phyloP scores from a whole-genome alignment of 2,888 invertebrate species.

The Cataglyphis cursor region DNA sequence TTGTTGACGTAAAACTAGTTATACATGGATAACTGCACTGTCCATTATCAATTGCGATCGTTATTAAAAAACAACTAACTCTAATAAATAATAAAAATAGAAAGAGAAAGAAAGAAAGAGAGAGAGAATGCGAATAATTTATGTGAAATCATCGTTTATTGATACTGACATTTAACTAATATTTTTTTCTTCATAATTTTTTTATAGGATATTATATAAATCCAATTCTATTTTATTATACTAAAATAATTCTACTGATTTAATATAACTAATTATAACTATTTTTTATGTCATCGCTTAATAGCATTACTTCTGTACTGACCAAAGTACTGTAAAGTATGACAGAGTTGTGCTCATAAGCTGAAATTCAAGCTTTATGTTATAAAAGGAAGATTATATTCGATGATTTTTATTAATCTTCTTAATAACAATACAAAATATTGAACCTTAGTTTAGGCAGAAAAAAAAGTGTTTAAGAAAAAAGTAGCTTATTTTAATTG shows the following conservation, averaged over 20 bases:
- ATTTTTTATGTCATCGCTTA: not conserved
- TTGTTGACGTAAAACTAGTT: not conserved
- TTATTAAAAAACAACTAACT: not conserved
- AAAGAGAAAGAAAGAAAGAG: too few relatives aligned
- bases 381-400: not conserved
- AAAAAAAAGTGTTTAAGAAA: not conserved
- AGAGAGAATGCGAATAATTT: not conserved
- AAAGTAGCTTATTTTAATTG: not conserved
- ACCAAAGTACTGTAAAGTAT: constrained; percentile 48
- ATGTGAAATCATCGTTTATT: not conserved
- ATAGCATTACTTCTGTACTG: constrained; percentile 12
- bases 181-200: not conserved
- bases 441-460: not conserved
- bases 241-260: not conserved
- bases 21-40: not conserved
- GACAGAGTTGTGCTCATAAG: constrained; percentile 47
- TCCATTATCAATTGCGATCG: not conserved
- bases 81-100: constrained; percentile 4
- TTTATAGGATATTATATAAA: not conserved
- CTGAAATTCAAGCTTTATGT: constrained; percentile 37
- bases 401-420: not conserved
- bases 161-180: not conserved
- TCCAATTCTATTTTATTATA: not conserved
- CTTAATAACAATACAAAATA: not conserved
- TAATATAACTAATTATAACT: not conserved